These are phyloP conservation scores for Dascyllus trimaculatus DNA, from an alignment of 2,113 vertebrate genomes.

Conservation along the genomic window DNA sequence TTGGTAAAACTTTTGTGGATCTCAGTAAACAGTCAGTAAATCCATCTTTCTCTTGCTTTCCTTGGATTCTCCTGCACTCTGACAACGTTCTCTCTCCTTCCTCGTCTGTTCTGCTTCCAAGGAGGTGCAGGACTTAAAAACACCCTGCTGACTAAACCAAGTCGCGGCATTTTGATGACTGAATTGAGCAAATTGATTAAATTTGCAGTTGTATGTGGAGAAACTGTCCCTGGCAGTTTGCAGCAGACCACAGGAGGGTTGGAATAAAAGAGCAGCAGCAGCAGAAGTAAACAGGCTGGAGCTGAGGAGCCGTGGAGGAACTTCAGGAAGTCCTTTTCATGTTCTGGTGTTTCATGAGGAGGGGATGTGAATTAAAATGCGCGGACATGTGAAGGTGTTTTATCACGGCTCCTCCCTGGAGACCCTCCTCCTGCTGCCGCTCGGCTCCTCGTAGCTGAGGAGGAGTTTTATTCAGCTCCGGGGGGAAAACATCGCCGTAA, in stretches of 20 bases:
- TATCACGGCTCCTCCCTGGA: slow-evolving; percentile 48
- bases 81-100: too few species aligned
- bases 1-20: too few species aligned
- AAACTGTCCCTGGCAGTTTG: background rate
- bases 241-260: background rate
- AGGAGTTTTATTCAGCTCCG: slow-evolving; percentile 48
- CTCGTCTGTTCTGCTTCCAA: too few species aligned
- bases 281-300: slow-evolving; percentile 4
- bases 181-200: too few species aligned
- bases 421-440: slow-evolving; percentile 8
- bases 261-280: background rate
- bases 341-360: slow-evolving; percentile 33
- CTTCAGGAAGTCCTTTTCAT: slow-evolving; percentile 37
- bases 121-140: too few species aligned
- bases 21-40: too few species aligned
- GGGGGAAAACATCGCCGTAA: slow-evolving; percentile 32
- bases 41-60: too few species aligned
- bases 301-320: background rate
- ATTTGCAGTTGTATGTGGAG: background rate
- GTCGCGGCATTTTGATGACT: too few species aligned
- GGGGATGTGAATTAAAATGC: slow-evolving; percentile 26
- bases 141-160: too few species aligned
- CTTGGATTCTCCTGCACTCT: too few species aligned
- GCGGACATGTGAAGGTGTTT: slow-evolving; percentile 57
- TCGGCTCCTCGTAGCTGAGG: slow-evolving; percentile 27